Percentiles rank a stretch among this genome's conserved stretches.
These are phyloP conservation scores for Tautogolabrus adspersus DNA, from an alignment of 2,113 vertebrate species.

Conservation along the genomic window DNA sequence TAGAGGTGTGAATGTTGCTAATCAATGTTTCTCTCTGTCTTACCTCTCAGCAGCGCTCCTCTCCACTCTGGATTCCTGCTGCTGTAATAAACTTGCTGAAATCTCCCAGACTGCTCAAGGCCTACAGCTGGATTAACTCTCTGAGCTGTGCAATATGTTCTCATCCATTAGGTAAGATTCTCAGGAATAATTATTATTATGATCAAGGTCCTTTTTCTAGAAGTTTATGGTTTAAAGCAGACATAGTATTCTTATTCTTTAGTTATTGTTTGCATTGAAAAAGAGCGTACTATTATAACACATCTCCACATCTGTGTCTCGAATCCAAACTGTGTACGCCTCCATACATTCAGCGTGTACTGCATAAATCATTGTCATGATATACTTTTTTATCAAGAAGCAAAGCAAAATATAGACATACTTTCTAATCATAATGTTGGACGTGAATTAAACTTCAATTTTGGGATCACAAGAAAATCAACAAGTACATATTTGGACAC, in stretches of 20 bases:
- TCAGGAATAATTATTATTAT: neutral
- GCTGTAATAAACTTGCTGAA: constrained; percentile 1
- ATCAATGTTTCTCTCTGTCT: constrained; percentile 55
- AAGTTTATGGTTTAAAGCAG: neutral
- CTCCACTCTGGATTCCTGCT: constrained; percentile 23
- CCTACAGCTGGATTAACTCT: constrained; percentile 28
- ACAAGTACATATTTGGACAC: too few species aligned
- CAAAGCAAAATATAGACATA: neutral
- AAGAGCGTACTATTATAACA: too few species aligned
- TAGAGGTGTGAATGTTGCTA: constrained; percentile 61
- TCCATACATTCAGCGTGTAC: too few species aligned
- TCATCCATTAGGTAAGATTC: constrained; percentile 2
- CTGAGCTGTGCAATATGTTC: neutral
- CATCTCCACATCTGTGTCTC: neutral
- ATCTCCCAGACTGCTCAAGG: constrained; percentile 19
- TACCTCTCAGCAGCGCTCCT: constrained; percentile 32
- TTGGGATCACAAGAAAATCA: too few species aligned
- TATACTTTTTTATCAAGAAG: too few species aligned
- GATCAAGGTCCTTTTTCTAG: neutral
- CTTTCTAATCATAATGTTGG: neutral
- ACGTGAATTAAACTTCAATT: neutral
- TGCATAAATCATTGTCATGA: too few species aligned
- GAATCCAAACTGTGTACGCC: too few species aligned
- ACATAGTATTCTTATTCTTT: neutral
- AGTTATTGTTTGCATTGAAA: neutral